phyloP scores from a whole-genome alignment of 2,888 invertebrate genomes.

The Sicus ferrugineus region DNA sequence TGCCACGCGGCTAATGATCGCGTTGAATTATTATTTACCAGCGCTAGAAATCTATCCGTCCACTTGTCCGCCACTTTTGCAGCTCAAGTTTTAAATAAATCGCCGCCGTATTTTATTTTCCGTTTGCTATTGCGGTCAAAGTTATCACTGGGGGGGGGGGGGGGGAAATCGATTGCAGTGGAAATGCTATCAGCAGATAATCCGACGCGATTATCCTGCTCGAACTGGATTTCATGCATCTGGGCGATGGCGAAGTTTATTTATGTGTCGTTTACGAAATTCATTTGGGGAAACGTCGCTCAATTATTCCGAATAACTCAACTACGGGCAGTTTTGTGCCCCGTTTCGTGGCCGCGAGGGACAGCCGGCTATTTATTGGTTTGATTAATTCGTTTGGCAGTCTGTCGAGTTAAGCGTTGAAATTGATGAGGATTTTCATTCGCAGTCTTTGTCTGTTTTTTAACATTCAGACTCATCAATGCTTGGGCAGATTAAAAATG shows the following conservation, averaged over 20 bases:
- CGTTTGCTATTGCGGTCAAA: neutral
- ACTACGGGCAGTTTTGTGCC: conserved; percentile 3
- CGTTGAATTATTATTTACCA: conserved; percentile 21
- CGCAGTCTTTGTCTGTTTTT: too few relatives aligned
- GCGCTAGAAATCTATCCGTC: neutral
- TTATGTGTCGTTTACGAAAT: conserved; percentile 26
- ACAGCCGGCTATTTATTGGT: conserved; percentile 12
- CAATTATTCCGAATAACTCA: neutral
- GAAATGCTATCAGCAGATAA: conserved; percentile 26
- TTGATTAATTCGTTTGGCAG: conserved; percentile 6
- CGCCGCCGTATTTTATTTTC: neutral
- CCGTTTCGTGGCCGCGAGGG: conserved; percentile 7
- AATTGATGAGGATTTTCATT: too few relatives aligned
- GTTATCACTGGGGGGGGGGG: conserved; percentile 22
- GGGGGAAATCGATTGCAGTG: conserved; percentile 17
- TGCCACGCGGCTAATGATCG: conserved; percentile 23
- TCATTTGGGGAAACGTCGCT: neutral
- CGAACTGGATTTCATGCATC: conserved; percentile 18
- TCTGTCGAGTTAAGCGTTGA: neutral
- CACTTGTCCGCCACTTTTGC: neutral
- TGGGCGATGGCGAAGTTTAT: conserved; percentile 23
- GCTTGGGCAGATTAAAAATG: neutral
- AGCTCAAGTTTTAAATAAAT: neutral
- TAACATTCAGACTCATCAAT: neutral
- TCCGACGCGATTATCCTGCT: conserved; percentile 12